Percentiles rank a stretch among this genome's conserved stretches.
Evolutionary conservation across 2,797 vertebrate genomes (phyloP).

Genomic region (Sebastes alutus): DNA sequence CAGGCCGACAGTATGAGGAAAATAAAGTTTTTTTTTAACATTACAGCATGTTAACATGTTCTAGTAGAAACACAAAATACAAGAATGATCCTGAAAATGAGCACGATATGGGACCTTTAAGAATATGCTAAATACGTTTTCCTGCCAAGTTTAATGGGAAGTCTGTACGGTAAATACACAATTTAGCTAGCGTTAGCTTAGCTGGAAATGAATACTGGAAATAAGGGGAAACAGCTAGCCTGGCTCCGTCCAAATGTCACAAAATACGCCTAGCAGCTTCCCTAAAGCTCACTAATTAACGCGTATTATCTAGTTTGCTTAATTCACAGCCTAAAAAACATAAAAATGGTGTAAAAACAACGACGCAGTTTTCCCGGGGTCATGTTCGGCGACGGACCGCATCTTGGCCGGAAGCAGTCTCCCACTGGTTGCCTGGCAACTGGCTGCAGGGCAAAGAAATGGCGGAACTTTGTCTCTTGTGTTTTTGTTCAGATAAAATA

Average conservation of each 20-base stretch:
- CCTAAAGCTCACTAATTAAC: not conserved
- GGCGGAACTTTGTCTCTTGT: not conserved
- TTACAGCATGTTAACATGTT: no score
- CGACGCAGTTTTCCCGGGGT: accelerated
- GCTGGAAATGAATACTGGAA: not conserved
- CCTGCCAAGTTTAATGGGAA: accelerated
- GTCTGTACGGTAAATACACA: not conserved
- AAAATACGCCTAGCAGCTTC: not conserved
- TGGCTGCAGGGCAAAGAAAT: not conserved
- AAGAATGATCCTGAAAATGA: no score
- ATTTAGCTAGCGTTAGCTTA: not conserved
- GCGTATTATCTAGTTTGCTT: not conserved
- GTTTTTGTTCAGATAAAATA: not conserved
- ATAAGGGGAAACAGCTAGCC: not conserved
- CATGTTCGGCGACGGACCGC: no score
- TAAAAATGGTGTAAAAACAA: accelerated
- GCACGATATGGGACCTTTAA: no score
- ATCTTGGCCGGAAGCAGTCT: no score
- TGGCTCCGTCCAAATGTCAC: not conserved
- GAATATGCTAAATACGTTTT: not conserved
- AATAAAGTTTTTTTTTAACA: no score
- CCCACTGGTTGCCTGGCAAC: no score
- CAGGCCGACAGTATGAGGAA: no score
- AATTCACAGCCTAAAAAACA: not conserved
- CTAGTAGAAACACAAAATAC: no score